Conservation (phyloP, 2,113 vertebrate genomes). For the Aphyosemion australe region DNA sequence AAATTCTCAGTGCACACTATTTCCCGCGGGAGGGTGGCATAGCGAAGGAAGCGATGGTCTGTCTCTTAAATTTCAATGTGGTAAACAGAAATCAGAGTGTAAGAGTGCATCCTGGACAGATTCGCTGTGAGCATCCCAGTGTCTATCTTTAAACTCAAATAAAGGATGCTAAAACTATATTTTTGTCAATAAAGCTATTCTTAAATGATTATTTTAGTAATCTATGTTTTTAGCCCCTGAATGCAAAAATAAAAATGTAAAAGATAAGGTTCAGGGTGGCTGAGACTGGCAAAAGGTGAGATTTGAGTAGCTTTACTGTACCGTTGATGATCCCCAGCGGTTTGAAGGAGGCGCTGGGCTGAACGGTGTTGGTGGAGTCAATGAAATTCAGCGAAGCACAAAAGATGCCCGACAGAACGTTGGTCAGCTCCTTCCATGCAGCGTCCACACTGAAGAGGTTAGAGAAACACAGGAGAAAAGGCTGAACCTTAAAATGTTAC, state of each 20-base stretch:
- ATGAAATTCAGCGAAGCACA: slow-evolving; percentile 99
- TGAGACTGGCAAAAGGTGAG: too few species aligned
- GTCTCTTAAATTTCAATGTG: slow-evolving; percentile 78
- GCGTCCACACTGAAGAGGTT: slow-evolving; percentile 85
- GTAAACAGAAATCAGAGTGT: slow-evolving; percentile 2
- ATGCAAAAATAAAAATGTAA: too few species aligned
- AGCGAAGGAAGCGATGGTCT: slow-evolving; percentile 89
- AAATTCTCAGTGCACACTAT: slow-evolving; percentile 98
- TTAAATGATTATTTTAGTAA: too few species aligned
- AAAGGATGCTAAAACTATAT: too few species aligned
- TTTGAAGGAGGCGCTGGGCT: slow-evolving; percentile 96
- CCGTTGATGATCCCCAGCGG: slow-evolving; percentile 92
- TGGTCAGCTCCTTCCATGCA: slow-evolving; percentile 95
- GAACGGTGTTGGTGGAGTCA: slow-evolving; percentile 95
- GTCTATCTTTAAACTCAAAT: too few species aligned
- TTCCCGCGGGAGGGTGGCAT: slow-evolving; percentile 91
- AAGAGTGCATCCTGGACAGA: not conserved
- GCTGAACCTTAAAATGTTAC: not conserved
- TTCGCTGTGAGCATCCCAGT: too few species aligned
- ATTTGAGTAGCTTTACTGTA: slow-evolving; percentile 65
- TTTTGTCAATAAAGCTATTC: too few species aligned
- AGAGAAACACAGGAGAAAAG: slow-evolving; percentile 2
- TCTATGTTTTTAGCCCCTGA: too few species aligned
- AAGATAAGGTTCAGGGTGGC: too few species aligned
- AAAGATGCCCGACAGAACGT: slow-evolving; percentile 95